Base-by-base conservation (phyloP, 2,113 vertebrate genomes). In the Indri indri region DNA sequence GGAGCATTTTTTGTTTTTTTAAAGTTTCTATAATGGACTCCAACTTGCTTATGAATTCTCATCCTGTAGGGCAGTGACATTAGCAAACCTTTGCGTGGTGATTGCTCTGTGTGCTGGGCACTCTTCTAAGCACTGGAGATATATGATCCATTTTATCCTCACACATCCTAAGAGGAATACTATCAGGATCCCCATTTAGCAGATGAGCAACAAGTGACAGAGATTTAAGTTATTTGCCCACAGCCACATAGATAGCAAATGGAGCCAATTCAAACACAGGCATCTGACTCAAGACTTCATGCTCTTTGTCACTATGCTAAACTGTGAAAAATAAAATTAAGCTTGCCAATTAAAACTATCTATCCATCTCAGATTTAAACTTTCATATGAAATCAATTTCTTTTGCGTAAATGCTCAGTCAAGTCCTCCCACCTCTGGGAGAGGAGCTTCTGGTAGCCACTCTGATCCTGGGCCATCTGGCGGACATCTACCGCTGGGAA, bases 261-360 rank as follows among this genome's bases (percentile, higher is more conserved):
- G 37, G 73, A 47, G 23, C 50, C 57, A 9, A 6, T 76, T 82
- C 50, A 1, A 34, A 61, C 5, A 23, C 6, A 10, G 50, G 30
- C 79, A 11, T 79, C 12, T 47, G n/a, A 40, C 88, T 42, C 11
- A 25, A 70, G 42, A 37, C 7, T 76, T 82, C 61, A 65, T 77
- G 61, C 14, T 83, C 59, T 74, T 80, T 25, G 13, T 30, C 23
- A 61, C 25, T 42, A n/a, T 18, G 37, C 47, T 59, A 74, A 82
- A 50, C 59, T 59, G 12, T 83, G 90, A 92, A 65, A 54, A 88
- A 86, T 77, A 37, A 90, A 92, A 86, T 89, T 66, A 86, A 90
- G 71, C 8, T 54, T 57, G 18, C 27, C 79, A 45, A 11, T 77
- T 73, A 66, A 83, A 73, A 84, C 27, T 8, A 27, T 18, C n/a